These are phyloP conservation scores for Coendou prehensilis DNA, from an alignment of 2,797 vertebrate genomes.

Conservation along the genomic window DNA sequence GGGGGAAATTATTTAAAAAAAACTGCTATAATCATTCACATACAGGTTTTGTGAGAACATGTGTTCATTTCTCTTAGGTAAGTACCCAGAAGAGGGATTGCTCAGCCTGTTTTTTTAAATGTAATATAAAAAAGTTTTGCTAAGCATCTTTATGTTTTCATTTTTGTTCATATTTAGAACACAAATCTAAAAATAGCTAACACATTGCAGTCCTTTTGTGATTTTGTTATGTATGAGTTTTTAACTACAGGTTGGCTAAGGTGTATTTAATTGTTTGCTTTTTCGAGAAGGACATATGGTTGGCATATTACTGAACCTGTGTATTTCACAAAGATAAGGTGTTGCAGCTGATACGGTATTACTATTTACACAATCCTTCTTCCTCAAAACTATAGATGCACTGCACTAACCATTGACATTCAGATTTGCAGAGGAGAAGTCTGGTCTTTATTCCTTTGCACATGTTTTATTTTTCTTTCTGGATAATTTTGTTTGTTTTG, in stretches of 20 bases:
- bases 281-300: background rate
- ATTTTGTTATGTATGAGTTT: background rate
- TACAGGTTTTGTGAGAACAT: background rate
- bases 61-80: background rate
- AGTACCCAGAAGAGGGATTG: background rate
- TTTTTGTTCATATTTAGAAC: background rate
- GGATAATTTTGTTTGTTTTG: background rate
- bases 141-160: background rate
- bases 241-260: background rate
- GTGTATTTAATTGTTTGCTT: background rate
- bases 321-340: background rate
- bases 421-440: background rate
- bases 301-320: background rate
- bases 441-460: background rate
- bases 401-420: background rate
- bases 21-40: background rate
- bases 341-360: background rate
- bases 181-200: background rate
- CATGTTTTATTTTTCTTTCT: background rate
- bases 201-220: background rate
- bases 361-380: background rate
- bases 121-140: background rate
- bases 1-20: background rate
- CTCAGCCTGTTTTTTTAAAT: background rate
- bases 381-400: background rate